phyloP scores from a whole-genome alignment of 2,888 invertebrate species.

The Muscina levida region DNA sequence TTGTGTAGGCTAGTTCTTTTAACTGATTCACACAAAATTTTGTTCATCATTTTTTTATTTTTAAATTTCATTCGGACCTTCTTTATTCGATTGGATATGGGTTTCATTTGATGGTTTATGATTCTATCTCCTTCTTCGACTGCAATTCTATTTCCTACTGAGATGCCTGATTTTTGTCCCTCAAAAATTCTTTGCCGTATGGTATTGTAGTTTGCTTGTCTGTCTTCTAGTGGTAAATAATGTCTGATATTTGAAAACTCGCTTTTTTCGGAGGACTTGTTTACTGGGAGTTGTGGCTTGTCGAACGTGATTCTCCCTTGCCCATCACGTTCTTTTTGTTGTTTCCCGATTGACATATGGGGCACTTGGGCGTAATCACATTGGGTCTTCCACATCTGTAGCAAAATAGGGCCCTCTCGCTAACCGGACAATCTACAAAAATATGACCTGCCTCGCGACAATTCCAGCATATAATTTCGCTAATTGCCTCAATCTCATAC shows the following conservation, averaged over 20 bases:
- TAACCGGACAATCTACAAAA: neutral
- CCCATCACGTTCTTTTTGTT: neutral
- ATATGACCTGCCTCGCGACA: neutral
- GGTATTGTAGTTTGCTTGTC: slow-evolving; percentile 6
- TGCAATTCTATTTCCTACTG: too few relatives aligned
- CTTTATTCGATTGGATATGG: too few relatives aligned
- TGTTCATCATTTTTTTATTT: neutral
- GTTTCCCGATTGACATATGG: neutral
- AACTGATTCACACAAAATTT: too few relatives aligned
- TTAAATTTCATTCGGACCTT: neutral
- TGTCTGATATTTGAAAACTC: neutral
- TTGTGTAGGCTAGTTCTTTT: neutral
- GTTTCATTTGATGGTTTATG: neutral
- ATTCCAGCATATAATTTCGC: neutral
- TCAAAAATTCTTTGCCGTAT: neutral
- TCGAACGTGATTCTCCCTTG: neutral
- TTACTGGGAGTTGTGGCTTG: neutral
- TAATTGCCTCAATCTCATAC: too few relatives aligned
- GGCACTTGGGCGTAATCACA: slow-evolving; percentile 1
- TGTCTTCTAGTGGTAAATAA: neutral
- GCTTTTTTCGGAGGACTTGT: neutral
- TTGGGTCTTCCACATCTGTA: slow-evolving; percentile 19
- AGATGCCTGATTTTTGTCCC: neutral
- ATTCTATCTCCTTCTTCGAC: too few relatives aligned
- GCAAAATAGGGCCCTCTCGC: slow-evolving; percentile 14